A percentile compares a stretch with the other conserved stretches of the same genome.
These are phyloP conservation scores for Philypnodon macrostomus DNA, from an alignment of 2,797 vertebrate genomes.

Conservation along the genomic window DNA sequence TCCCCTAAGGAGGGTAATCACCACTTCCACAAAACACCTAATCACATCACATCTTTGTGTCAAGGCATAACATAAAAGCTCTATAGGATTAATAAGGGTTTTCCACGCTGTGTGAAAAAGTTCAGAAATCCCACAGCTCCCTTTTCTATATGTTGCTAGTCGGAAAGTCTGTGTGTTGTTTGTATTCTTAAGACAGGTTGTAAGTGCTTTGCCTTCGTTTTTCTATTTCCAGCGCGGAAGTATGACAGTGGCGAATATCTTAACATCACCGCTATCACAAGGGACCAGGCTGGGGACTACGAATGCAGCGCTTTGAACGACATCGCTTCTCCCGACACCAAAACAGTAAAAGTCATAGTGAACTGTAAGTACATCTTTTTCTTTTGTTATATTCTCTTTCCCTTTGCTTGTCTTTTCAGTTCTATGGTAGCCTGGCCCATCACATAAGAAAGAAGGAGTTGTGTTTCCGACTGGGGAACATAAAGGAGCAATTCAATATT, in stretches of 20 bases:
- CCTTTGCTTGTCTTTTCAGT: not conserved
- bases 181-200: conserved; percentile 36
- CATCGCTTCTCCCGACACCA: conserved; percentile 91
- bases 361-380: conserved; percentile 90
- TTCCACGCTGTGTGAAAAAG: conserved; percentile 12
- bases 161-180: conserved; percentile 19
- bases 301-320: conserved; percentile 96
- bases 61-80: conserved; percentile 20
- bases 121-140: not conserved
- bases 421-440: not conserved
- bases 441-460: not conserved
- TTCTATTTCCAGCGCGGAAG: conserved; percentile 85
- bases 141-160: not conserved
- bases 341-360: conserved; percentile 92
- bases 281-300: conserved; percentile 95
- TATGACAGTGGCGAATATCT: conserved; percentile 94
- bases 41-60: conserved; percentile 23
- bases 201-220: conserved; percentile 47
- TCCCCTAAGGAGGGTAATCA: conserved; percentile 34
- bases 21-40: conserved; percentile 28
- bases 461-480: too few species aligned
- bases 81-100: conserved; percentile 29
- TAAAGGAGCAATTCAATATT: too few species aligned
- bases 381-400: conserved; percentile 2
- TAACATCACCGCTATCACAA: conserved; percentile 93